phyloP scores from a whole-genome alignment of 2,113 vertebrate species.

The Silurus asotus region DNA sequence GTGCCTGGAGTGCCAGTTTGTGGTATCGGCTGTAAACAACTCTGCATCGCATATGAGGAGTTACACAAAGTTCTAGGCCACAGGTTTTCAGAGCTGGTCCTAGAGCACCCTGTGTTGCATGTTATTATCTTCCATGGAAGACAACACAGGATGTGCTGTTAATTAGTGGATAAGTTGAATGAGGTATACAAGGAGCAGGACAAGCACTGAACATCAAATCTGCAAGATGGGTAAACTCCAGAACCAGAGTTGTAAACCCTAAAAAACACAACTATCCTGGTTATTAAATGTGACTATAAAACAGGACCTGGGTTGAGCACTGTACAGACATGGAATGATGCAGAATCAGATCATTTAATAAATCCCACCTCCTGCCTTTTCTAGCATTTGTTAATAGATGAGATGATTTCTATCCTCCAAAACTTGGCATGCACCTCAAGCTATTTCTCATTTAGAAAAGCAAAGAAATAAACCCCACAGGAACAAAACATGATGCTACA shows the following conservation, averaged over 20 bases:
- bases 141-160: background rate
- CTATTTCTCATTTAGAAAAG: background rate
- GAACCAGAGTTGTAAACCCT: background rate
- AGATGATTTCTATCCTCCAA: background rate
- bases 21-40: background rate
- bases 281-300: background rate
- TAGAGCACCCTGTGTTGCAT: background rate
- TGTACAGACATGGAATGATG: background rate
- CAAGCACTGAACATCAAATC: background rate
- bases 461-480: background rate
- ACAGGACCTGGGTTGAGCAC: background rate
- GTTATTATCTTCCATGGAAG: background rate
- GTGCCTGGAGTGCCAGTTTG: background rate
- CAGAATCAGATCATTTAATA: background rate
- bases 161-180: background rate
- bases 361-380: background rate
- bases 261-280: background rate
- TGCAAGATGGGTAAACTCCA: background rate
- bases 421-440: background rate
- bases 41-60: background rate
- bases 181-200: background rate
- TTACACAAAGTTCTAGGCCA: slow-evolving; percentile 14
- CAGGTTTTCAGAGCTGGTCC: slow-evolving; percentile 1
- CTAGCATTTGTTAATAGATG: background rate
- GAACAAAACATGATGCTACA: background rate